Evolutionary conservation across 2,797 vertebrate genomes (phyloP), one percentile per base, ranked within the genome.

Genomic region (Tenualosa ilisha): DNA sequence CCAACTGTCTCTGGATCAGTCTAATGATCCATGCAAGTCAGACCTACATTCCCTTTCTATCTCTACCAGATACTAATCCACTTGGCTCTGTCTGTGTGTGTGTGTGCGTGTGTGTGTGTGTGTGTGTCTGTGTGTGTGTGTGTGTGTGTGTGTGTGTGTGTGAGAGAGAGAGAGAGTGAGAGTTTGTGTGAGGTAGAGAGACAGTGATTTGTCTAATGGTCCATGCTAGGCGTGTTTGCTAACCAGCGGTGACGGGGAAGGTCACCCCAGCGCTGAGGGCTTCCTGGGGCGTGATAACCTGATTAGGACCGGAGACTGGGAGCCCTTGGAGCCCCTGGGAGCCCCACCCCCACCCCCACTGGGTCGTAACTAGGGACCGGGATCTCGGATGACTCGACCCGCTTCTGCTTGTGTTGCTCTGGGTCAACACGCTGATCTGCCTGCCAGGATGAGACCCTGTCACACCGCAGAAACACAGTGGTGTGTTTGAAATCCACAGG

Each of bases 371-470:
- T 84, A 51, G 87, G 65, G 17, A 1, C 81, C 53, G 51, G 12
- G 12, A 31, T 31, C 31, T 31, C 31, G 31, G 31, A 31, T 12
- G 8, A 12, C 5, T 24, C 17, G 90, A 93, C 90, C 93, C 89
- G 86, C 17, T 89, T 90, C 87, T 88, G 84, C 68, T 85, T 79
- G 53, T 4, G 79, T 65, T 1, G 31, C 40, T 11, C 53, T 17
- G 72, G 65, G 37, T 7, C 40, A 56, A 50, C n/a, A 53, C 8
- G 15, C 9, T 63, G 6, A n/a, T 63, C n/a, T 1, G 59, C 17
- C 22, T n/a, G 56, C 59, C 59, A n/a, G 3, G n/a, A 65, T 24
- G 7, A 65, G 24, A 9, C 5, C 1, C 24, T 11, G n/a, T 65
- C 24, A 24, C 61, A 9, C n/a, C n/a, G 3, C n/a, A 65, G 8